Conservation (phyloP, 2,113 vertebrate genomes). For the Gulo gulo region DNA sequence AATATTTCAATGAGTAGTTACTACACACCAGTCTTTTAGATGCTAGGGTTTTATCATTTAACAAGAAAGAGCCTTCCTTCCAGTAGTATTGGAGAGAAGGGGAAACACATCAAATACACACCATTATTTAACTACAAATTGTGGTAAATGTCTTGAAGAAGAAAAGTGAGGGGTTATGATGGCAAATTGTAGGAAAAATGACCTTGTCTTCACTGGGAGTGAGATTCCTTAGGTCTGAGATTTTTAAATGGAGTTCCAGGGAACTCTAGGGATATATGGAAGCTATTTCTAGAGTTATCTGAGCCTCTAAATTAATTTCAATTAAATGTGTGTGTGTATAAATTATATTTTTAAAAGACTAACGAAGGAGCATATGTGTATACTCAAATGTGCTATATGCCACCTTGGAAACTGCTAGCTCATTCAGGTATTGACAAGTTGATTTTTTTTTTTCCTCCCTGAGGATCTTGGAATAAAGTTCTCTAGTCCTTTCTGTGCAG, state of each 20-base stretch:
- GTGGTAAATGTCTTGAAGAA: slow-evolving; percentile 11
- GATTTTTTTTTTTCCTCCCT: fast-evolving
- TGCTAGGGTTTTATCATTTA: neutral
- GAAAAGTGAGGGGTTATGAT: neutral
- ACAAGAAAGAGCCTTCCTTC: neutral
- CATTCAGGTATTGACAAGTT: neutral
- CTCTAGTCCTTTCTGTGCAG: neutral
- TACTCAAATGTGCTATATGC: neutral
- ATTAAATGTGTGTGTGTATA: neutral
- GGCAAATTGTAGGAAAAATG: neutral
- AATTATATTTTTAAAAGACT: neutral
- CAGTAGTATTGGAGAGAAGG: neutral
- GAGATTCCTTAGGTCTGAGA: neutral
- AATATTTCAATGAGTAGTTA: neutral
- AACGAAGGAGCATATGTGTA: neutral
- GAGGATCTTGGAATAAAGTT: neutral
- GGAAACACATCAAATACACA: neutral
- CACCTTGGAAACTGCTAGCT: neutral
- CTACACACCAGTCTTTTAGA: neutral
- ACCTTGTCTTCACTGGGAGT: neutral
- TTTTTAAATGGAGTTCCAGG: slow-evolving; percentile 10
- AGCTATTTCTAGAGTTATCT: slow-evolving; percentile 27
- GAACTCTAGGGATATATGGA: neutral
- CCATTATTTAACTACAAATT: neutral
- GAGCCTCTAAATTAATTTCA: slow-evolving; percentile 31